Evolutionary conservation across 2,113 vertebrate genomes (phyloP).

Genomic region (Montifringilla adamsi): DNA sequence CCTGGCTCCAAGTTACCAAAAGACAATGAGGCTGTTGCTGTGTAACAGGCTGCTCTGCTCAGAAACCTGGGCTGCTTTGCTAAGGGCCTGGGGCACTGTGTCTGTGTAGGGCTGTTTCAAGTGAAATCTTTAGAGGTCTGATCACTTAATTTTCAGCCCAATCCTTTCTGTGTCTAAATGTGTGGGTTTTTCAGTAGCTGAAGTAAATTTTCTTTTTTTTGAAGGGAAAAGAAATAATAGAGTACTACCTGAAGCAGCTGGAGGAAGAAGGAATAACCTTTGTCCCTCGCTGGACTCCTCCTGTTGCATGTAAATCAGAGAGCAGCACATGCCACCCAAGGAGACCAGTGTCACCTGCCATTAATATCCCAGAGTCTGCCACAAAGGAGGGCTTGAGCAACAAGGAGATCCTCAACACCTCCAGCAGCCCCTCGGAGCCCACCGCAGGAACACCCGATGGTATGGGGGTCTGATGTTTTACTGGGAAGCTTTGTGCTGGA

Average conservation of each 20-base stretch:
- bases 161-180: neutral
- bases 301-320: constrained; percentile 58
- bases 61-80: neutral
- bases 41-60: neutral
- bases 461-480: neutral
- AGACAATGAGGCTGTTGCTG: neutral
- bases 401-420: constrained; percentile 66
- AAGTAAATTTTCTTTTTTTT: neutral
- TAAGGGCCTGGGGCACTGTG: neutral
- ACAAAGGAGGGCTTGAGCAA: constrained; percentile 62
- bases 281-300: constrained; percentile 86
- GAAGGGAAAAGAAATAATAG: constrained; percentile 96
- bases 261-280: constrained; percentile 87
- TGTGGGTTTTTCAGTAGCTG: neutral
- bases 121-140: neutral
- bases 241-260: constrained; percentile 89
- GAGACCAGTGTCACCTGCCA: constrained; percentile 53
- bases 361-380: constrained; percentile 65
- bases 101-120: neutral
- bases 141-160: neutral
- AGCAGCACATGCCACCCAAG: neutral
- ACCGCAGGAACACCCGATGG: constrained; percentile 81
- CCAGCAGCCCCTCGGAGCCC: constrained; percentile 71
- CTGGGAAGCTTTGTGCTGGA: neutral
- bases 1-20: neutral